Base-by-base conservation (phyloP, 2,113 vertebrate species). In the Phylloscopus trochiloides region DNA sequence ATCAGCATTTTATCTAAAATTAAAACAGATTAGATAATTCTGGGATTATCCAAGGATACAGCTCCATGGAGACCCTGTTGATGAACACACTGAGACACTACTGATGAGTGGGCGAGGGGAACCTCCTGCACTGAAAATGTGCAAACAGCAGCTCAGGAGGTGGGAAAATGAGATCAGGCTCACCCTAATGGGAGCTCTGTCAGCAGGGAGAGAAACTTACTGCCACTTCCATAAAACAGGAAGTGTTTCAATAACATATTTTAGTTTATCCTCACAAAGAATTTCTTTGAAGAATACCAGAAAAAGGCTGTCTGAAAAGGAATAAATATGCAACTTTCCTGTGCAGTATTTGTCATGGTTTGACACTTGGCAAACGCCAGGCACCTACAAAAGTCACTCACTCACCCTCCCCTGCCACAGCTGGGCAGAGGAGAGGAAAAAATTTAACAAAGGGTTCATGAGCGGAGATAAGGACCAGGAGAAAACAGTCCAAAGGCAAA, bases 321-420 rank as follows among this genome's bases (percentile, higher is more conserved):
- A 36, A n/a, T 22, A 92, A 82, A 76, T 9, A 22, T 1, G 12
- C 13, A 70, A 31, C 12, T 68, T 89, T 58, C 28, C 9, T 28
- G 36, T 25, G 29, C 40, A 63, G 42, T 29, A 12, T 34, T 77
- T 61, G 6, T 11, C 16, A 12, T 25, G 6, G 10, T 45, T 14
- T 52, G 47, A 32, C 32, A 14, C 16, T 61, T 25, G 45, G 31
- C 54, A 5, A 34, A 16, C 0, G 3, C 31, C 31, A 42, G 54
- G 43, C 7, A 70, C 24, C 34, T 15, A 42, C 0, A 0, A 22
- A 40, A 70, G 25, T 29, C 7, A 0, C 12, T 50, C 14, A 9
- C 3, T 24, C 19, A 12, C 19, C 19, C n/a, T 67, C 10, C n/a
- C 28, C 36, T 42, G 31, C 19, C 47, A 82, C 16, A 71, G 6